Evolutionary conservation across 2,113 vertebrate genomes (phyloP).

Genomic region (Merops nubicus): DNA sequence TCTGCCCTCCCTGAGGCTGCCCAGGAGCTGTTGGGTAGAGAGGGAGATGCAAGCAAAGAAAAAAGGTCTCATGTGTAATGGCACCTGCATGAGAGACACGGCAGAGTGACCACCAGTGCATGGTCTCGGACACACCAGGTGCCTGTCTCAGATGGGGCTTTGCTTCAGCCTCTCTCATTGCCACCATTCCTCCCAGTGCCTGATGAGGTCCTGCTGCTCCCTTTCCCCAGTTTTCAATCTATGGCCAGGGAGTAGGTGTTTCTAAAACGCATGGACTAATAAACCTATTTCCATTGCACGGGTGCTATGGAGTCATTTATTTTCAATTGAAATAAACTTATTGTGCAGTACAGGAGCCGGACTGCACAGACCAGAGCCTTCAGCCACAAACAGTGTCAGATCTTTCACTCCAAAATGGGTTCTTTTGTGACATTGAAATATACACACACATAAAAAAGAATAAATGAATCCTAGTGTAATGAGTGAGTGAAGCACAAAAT

Average conservation of each 20-base stretch:
- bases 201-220: neutral
- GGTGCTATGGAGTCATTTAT: neutral
- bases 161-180: neutral
- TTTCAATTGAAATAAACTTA: neutral
- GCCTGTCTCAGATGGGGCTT: neutral
- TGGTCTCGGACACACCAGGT: accelerated
- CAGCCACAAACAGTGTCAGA: neutral
- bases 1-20: neutral
- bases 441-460: neutral
- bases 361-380: neutral
- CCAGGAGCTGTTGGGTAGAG: neutral
- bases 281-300: neutral
- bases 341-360: neutral
- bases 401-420: neutral
- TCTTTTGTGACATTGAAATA: neutral
- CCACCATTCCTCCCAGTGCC: neutral
- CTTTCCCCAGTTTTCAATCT: neutral
- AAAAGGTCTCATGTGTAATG: neutral
- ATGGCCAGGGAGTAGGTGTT: neutral
- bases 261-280: neutral
- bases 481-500: slow-evolving; percentile 1
- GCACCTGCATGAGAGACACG: neutral
- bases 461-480: slow-evolving; percentile 1
- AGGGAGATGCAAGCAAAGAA: neutral
- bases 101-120: accelerated